These are phyloP conservation scores for Nerophis ophidion DNA, from an alignment of 2,113 vertebrate genomes.

Conservation along the genomic window DNA sequence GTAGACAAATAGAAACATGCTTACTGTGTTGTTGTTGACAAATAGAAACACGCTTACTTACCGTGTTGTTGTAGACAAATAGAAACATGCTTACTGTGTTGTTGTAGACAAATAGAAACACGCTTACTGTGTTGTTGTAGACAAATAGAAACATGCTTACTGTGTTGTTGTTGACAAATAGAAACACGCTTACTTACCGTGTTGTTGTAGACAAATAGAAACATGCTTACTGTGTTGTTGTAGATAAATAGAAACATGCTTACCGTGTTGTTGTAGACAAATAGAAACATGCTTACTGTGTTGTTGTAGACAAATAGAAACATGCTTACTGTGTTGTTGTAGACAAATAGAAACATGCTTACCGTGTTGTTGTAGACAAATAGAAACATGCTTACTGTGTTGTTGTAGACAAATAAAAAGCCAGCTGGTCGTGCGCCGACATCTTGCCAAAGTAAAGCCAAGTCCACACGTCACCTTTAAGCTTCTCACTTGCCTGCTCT, in stretches of 20 bases:
- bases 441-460: conserved; percentile 43
- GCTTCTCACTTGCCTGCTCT: conserved; percentile 11
- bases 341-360: conserved; percentile 51
- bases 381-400: conserved; percentile 57
- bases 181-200: conserved; percentile 45
- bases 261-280: conserved; percentile 71
- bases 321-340: conserved; percentile 63
- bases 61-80: conserved; percentile 68
- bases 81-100: conserved; percentile 56
- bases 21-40: conserved; percentile 70
- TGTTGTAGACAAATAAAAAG: conserved; percentile 66
- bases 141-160: conserved; percentile 57
- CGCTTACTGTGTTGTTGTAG: conserved; percentile 66
- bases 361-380: conserved; percentile 71
- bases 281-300: conserved; percentile 54
- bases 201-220: conserved; percentile 68
- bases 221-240: conserved; percentile 61
- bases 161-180: conserved; percentile 70
- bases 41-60: conserved; percentile 52
- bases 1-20: conserved; percentile 59
- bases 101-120: conserved; percentile 64
- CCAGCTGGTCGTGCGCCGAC: conserved; percentile 67
- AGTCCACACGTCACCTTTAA: conserved; percentile 19
- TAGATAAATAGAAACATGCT: conserved; percentile 54
- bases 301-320: conserved; percentile 67